Evolutionary conservation across 1,140 invertebrate species (phyloP).

Genomic region (Eumeta japonica): DNA sequence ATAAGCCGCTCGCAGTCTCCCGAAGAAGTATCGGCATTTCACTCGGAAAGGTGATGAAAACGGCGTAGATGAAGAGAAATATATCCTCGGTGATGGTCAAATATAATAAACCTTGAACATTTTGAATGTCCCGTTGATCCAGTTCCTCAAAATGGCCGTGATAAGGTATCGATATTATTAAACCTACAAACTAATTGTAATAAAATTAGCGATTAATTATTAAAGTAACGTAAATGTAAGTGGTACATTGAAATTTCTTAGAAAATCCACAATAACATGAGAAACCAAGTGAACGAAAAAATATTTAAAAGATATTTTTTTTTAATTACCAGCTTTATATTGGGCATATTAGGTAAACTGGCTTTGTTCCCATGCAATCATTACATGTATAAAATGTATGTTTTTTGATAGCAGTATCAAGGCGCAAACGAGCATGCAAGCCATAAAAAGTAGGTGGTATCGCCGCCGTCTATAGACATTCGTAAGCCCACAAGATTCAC

Average conservation of each 20-base stretch:
- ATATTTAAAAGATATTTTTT: background rate
- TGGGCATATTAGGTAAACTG: too few relatives aligned
- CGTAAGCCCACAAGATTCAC: too few relatives aligned
- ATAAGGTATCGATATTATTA: slow-evolving; percentile 64
- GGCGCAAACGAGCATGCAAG: too few relatives aligned
- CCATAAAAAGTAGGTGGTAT: too few relatives aligned
- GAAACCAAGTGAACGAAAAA: background rate
- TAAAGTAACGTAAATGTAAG: background rate
- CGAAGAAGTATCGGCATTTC: slow-evolving; percentile 67
- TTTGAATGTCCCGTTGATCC: slow-evolving; percentile 66
- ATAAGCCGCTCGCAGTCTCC: slow-evolving; percentile 68
- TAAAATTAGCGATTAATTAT: background rate
- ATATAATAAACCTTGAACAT: slow-evolving; percentile 68
- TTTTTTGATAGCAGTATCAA: too few relatives aligned
- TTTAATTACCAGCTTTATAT: background rate
- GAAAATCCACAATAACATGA: background rate
- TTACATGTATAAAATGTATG: too few relatives aligned
- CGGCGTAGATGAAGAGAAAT: slow-evolving; percentile 69
- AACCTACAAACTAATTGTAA: slow-evolving; percentile 59
- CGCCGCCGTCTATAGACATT: too few relatives aligned
- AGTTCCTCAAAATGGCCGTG: slow-evolving; percentile 55
- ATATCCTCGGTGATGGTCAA: slow-evolving; percentile 70
- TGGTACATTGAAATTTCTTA: background rate
- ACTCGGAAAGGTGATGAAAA: slow-evolving; percentile 68
- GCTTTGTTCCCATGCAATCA: too few relatives aligned